Evolutionary conservation across 2,797 vertebrate species (phyloP).

Genomic region (Aphelocoma californica): DNA sequence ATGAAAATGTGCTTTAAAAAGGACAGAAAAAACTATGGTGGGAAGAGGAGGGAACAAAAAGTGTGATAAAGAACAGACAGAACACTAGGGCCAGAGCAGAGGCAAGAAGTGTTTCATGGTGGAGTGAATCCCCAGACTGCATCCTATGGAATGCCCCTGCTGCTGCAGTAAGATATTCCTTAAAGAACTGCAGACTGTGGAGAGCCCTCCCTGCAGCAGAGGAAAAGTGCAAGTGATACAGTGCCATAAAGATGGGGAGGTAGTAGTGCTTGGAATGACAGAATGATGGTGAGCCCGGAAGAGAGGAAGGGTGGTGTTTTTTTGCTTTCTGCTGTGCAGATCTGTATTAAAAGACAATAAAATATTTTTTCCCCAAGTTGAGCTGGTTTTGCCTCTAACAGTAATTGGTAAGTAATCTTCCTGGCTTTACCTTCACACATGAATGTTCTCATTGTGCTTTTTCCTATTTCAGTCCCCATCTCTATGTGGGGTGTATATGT

Average conservation of each 20-base stretch:
- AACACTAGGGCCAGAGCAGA: not conserved
- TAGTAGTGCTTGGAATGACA: not conserved
- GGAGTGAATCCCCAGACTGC: not conserved
- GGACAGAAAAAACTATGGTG: not conserved
- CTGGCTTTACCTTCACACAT: not conserved
- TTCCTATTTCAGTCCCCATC: not conserved
- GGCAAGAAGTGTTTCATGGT: not conserved
- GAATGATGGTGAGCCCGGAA: not conserved
- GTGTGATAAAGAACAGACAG: not conserved
- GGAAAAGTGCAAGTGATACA: not conserved
- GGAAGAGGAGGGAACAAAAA: not conserved
- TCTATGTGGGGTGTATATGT: fast-evolving
- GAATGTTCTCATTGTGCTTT: not conserved
- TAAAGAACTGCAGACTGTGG: not conserved
- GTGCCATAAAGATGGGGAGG: not conserved
- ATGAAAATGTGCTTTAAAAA: fast-evolving
- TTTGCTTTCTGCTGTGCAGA: not conserved
- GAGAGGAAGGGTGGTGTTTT: not conserved
- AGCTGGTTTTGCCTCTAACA: not conserved
- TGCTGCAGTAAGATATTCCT: not conserved
- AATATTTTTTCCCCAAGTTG: not conserved
- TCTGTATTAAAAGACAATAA: not conserved
- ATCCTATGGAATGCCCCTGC: fast-evolving
- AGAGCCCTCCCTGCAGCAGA: not conserved
- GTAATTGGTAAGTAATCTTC: not conserved